Base-by-base conservation (phyloP, 2,888 invertebrate species). In the Aphelenchoides bicaudatus region DNA sequence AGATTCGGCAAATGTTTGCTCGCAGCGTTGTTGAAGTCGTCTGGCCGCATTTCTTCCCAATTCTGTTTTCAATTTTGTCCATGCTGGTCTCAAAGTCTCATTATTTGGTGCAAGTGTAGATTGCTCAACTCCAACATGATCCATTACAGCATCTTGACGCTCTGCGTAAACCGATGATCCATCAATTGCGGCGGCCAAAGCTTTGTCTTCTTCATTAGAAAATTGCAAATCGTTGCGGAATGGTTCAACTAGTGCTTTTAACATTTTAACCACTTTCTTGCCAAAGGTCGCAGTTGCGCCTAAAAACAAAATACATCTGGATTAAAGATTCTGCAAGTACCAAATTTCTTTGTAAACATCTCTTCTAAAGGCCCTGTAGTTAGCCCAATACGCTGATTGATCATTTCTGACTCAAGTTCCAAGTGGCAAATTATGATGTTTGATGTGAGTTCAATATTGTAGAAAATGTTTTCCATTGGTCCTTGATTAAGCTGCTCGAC, bases 371-470 rank as follows among this genome's bases (percentile, higher is more conserved):
- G 74, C 2, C 75, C 75, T 0, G 71, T 64, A 10, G 72, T 50
- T 29, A 75, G 52, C 16, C 66, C 59, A 4, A 75, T 64, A 38
- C 73, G 50, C 49, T 71, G 67, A 1, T 68, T 62, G 19, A 68
- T 66, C 19, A 75, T 61, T 19, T 66, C 65, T 16, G 66, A 58
- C 49, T 74, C 73, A 4, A 72, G 39, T 30, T 73, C 68, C 29
- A 74, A 60, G 53, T 74, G 73, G 49, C 74, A 74, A 29, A 74
- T 56, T 23, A 72, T 58, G 16, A 74, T 68, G 38, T 64, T 64
- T 10, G 70, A 59, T 0, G 73, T 71, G 1, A 62, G 63, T 16
- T 57, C 37, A 49, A 74, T 72, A 50, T 75, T 75, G 1, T 61
- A 13, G 13, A 75, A 56, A 54, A 74, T 70, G 39, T 73, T 73